Base-by-base conservation (phyloP, 2,113 vertebrate species). In the Odocoileus hemionus region DNA sequence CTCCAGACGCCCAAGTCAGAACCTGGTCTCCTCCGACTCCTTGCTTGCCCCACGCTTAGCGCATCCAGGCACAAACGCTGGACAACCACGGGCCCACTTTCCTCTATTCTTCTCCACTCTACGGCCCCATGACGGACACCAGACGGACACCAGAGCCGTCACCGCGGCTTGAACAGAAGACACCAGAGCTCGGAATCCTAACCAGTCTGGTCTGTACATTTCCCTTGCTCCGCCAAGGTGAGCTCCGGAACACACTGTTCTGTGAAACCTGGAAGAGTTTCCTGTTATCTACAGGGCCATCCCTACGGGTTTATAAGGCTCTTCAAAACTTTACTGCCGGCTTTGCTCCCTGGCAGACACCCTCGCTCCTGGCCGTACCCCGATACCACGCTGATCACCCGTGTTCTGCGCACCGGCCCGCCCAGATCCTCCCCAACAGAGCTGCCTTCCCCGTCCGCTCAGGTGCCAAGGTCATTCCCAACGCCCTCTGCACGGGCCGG, bases 371-470 rank as follows among this genome's bases (percentile, higher is more conserved):
- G 36, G 43, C 26, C 16, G 1, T 36, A 45, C 33, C 50, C 82
- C 1, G 1, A 23, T 16, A 57, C 10, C 1, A 6, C 0, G 6
- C 21, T 76, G 26, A n/a, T 7, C 45, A 39, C 6, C 45, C 12
- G 0, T 0, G 0, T 54, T 39, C 30, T 15, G 58, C 9, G 23
- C 6, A 5, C 14, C 5, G 12, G 6, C 17, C 50, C 11, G 7
- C 14, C 10, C 79, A 2, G 2, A 28, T 28, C 19, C 50, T 87
- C n/a, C 89, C 5, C 2, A 60, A 50, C 1, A 39, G 25, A 60
- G 43, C 28, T 23, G 17, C 61, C 19, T 83, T 39, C 47, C 36
- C 39, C 23, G 13, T 54, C 87, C 11, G 14, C 47, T 50, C 52
- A 89, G 54, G 82, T 7, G 26, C 26, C 54, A 61, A 33, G 16